A percentile compares a stretch with the other conserved stretches of the same genome.
Evolutionary conservation across 30 jellyfish, hydroid and myxozoan species (phyloP).

Genomic region (Aurelia aurita): DNA sequence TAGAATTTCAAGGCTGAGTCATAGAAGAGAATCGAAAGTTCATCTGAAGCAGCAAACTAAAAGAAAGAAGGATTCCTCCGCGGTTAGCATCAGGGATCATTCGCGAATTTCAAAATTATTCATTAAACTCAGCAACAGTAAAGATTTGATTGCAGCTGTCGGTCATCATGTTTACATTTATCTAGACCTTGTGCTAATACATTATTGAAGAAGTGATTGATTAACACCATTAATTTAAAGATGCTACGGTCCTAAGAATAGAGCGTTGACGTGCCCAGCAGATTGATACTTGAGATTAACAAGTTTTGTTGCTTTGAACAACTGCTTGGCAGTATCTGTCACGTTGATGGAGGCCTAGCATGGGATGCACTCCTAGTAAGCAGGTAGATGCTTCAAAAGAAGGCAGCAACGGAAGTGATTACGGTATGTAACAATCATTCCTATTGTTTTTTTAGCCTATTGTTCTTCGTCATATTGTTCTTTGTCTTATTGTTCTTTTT

Average conservation of each 20-base stretch:
- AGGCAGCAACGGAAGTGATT: constrained; percentile 48
- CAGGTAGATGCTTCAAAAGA: constrained; percentile 76
- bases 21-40: too few species aligned
- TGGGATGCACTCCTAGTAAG: constrained; percentile 91
- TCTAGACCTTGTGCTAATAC: constrained; percentile 26
- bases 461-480: neutral
- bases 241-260: constrained; percentile 19
- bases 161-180: neutral
- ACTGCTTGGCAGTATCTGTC: constrained; percentile 62
- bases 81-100: too few species aligned
- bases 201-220: constrained; percentile 40
- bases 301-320: neutral
- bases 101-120: too few species aligned
- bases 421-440: constrained; percentile 36
- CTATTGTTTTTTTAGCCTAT: neutral
- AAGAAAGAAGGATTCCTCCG: too few species aligned
- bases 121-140: too few species aligned
- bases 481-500: neutral
- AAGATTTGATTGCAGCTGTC: constrained; percentile 35
- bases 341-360: constrained; percentile 65
- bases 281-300: neutral
- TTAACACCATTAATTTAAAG: constrained; percentile 7
- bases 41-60: too few species aligned
- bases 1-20: too few species aligned
- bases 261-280: constrained; percentile 20